A percentile compares a stretch with the other conserved stretches of the same genome.
Conservation (phyloP, 2,797 vertebrate species). For the Falco naumanni region DNA sequence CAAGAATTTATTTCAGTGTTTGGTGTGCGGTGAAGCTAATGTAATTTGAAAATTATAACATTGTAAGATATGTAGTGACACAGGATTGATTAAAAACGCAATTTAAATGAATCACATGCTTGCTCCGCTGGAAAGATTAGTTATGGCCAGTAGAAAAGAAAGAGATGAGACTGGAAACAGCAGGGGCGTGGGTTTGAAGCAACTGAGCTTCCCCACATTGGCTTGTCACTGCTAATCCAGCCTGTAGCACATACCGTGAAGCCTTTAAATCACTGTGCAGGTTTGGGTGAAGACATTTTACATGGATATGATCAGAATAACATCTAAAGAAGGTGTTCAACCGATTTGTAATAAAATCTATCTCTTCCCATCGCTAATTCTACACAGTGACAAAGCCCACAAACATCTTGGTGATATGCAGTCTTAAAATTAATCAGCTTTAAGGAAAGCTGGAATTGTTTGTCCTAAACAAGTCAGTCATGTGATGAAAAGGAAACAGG, state of each 20-base stretch:
- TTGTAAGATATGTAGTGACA: conserved; percentile 48
- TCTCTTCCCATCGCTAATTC: neutral
- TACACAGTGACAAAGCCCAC: neutral
- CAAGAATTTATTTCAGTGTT: conserved; percentile 58
- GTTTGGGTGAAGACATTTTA: neutral
- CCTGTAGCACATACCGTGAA: neutral
- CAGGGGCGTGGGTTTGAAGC: neutral
- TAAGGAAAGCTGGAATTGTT: conserved; percentile 40
- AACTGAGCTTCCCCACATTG: conserved; percentile 4
- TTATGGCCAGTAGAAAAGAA: conserved; percentile 47
- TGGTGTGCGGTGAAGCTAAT: conserved; percentile 54
- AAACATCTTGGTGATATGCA: neutral
- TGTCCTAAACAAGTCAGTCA: conserved; percentile 57
- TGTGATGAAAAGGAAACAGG: conserved; percentile 67
- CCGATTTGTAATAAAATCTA: neutral
- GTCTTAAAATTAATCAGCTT: conserved; percentile 40
- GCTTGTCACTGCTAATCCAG: neutral
- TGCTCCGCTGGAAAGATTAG: conserved; percentile 54
- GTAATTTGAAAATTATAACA: conserved; percentile 72
- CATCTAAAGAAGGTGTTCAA: neutral
- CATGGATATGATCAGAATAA: neutral
- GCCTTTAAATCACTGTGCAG: neutral
- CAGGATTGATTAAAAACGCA: conserved; percentile 71
- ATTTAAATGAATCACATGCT: conserved; percentile 62
- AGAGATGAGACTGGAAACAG: conserved; percentile 14